Conservation (phyloP, 2,113 vertebrate species). For the Lepisosteus osseus region DNA sequence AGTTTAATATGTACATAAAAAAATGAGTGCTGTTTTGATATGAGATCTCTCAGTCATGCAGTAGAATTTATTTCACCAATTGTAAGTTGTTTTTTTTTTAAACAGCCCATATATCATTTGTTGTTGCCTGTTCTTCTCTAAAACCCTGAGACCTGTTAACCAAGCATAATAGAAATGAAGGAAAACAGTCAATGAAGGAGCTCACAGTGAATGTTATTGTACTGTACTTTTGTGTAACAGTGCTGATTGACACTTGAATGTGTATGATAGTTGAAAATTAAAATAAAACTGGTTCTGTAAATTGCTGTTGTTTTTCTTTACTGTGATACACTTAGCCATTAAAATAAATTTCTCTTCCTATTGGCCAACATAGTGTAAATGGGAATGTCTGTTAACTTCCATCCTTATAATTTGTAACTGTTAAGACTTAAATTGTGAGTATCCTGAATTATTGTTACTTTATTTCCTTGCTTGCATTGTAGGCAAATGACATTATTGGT, state of each 20-base stretch:
- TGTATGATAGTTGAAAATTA: conserved; percentile 80
- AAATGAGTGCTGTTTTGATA: too few relatives aligned
- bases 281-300: conserved; percentile 68
- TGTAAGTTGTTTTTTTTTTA: conserved; percentile 31
- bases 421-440: too few relatives aligned
- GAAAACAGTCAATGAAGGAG: conserved; percentile 72
- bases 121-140: not conserved
- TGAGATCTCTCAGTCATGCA: too few relatives aligned
- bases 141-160: not conserved
- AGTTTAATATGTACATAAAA: conserved; percentile 39
- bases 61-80: conserved; percentile 57
- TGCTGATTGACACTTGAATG: conserved; percentile 90
- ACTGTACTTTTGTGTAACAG: conserved; percentile 84
- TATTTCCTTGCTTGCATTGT: too few relatives aligned
- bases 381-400: too few relatives aligned
- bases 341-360: too few relatives aligned
- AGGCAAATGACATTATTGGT: too few relatives aligned
- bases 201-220: conserved; percentile 82
- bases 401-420: too few relatives aligned
- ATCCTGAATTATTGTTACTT: too few relatives aligned
- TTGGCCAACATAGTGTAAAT: too few relatives aligned
- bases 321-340: too few relatives aligned
- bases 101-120: not conserved
- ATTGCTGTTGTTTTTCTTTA: too few relatives aligned
- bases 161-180: conserved; percentile 50